Base-by-base conservation (phyloP, 92 coral and sea anemone species). In the Epizoanthus rinbou region DNA sequence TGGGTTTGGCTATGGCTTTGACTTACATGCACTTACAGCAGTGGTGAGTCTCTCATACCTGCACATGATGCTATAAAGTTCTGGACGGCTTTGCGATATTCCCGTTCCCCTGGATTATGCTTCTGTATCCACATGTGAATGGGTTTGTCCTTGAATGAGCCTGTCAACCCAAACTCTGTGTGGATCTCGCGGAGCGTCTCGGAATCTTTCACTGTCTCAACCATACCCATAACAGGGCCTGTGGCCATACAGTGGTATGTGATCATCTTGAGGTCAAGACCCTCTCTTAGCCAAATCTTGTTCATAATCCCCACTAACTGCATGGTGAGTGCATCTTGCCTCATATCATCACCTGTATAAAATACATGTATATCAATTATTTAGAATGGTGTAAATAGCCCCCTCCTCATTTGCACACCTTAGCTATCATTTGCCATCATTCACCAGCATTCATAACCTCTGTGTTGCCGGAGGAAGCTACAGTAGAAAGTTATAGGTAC, bases 1-100 rank as follows among this genome's bases (percentile, higher is more conserved):
- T 28, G 31, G 31, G 31, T 28, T 2, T 28, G 31, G 1, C 31
- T 28, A 28, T 28, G 31, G 31, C 31, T 2, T 28, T 28, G 31
- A 28, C 31, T 28, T 28, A 28, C 31, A 28, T 28, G 31, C 2
- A 28, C 31, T 47, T 8, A 47, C 54, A 47, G 8, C 54, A 47
- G 11, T 9, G 2, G 15, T 0, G 15, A 47, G 54, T 50, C 9
- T 13, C 54, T 50, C 14, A 10, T 76, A 76, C 82, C 86, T 24
- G 99, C 99, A 39, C 99, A 96, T 47, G 99, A 96, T 13, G 98
- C 97, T 8, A 91, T 96, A 86, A 96, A 96, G 88, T 96, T 96
- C 53, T 91, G 91, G n/a, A 96, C 99, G 0, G 99, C 99, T 73
- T 84, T 64, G n/a, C 97, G 90, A 88, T 92, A 96, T 80, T 88